Base-by-base conservation (phyloP, 2,888 invertebrate species). In the Blastobasis adustella region DNA sequence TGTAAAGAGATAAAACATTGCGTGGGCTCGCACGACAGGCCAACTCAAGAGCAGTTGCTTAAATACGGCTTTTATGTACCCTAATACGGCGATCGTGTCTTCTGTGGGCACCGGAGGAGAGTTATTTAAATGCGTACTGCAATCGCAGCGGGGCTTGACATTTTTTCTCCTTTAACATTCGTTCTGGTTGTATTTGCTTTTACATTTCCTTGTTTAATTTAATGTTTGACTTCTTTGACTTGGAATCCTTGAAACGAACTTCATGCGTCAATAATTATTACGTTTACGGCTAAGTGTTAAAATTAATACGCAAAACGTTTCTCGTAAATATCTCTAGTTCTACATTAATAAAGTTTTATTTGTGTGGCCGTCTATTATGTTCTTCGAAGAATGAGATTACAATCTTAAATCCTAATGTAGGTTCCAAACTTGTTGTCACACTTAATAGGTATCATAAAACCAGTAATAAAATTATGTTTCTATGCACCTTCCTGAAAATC, bases 1-100 rank as follows among this genome's bases (percentile, higher is more conserved):
- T 77, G 77, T 79, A 73, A 76, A 78, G 76, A 82, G 82, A 87
- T 83, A 86, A 81, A 82, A 71, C 69, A 69, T 64, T 74, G 87
- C 85, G 88, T 86, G 86, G 87, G 87, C 64, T 63, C 54, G 60
- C 63, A 66, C 67, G 69, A 72, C 76, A 69, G 64, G 67, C 63
- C 62, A 57, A 69, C 69, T 61, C 65, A 71, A 70, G 70, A 70
- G 71, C 83, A 71, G 83, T 79, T 81, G 80, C 79, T 76, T 79
- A 79, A 81, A 77, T 76, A 77, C 71, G 64, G 65, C 79, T 73
- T 84, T 84, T 82, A 83, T 78, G 77, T 71, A 71, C 64, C 72
- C 66, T 79, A 75, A 78, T 77, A 73, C 70, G 67, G 68, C 58
- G 56, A 57, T 63, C 53, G 57, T 61, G 60, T 67, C 68, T 65